These are phyloP conservation scores for Erebia epiphron DNA, from an alignment of 2,888 invertebrate genomes.

Conservation along the genomic window DNA sequence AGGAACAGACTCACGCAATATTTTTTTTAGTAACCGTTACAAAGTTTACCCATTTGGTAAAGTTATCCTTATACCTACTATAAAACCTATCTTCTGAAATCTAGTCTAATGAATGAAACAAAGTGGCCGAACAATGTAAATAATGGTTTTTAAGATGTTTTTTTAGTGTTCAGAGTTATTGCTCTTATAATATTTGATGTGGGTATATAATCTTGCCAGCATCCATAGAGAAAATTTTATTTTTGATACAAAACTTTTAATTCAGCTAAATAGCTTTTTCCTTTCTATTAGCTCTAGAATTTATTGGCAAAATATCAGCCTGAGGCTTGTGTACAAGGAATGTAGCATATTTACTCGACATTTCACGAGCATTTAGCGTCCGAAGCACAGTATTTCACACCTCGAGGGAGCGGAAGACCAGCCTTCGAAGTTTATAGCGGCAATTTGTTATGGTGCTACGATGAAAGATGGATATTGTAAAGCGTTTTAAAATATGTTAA, in stretches of 20 bases:
- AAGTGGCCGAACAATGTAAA: no score
- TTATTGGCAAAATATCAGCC: conserved; percentile 8
- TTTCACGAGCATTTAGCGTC: conserved; percentile 57
- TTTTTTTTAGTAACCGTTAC: no score
- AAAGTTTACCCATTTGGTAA: no score
- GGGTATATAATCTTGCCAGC: no score
- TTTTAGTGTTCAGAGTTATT: no score
- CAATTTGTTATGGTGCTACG: conserved; percentile 26
- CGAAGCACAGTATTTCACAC: conserved; percentile 54
- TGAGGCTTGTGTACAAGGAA: conserved; percentile 39
- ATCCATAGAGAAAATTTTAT: background rate
- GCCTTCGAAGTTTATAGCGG: conserved; percentile 11
- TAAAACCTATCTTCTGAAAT: no score
- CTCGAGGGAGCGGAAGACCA: conserved; percentile 34
- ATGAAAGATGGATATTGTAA: conserved; percentile 7
- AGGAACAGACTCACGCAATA: background rate
- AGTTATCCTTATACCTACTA: no score
- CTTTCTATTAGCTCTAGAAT: background rate
- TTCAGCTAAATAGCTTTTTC: background rate
- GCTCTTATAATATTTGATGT: no score
- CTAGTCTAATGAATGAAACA: no score
- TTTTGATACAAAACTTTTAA: background rate
- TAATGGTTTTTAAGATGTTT: no score
- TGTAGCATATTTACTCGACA: conserved; percentile 54
- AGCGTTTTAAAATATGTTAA: background rate